Percentiles rank a stretch among this genome's conserved stretches.
Evolutionary conservation across 2,888 invertebrate species (phyloP).

Genomic region (Leptinotarsa tumamoca): DNA sequence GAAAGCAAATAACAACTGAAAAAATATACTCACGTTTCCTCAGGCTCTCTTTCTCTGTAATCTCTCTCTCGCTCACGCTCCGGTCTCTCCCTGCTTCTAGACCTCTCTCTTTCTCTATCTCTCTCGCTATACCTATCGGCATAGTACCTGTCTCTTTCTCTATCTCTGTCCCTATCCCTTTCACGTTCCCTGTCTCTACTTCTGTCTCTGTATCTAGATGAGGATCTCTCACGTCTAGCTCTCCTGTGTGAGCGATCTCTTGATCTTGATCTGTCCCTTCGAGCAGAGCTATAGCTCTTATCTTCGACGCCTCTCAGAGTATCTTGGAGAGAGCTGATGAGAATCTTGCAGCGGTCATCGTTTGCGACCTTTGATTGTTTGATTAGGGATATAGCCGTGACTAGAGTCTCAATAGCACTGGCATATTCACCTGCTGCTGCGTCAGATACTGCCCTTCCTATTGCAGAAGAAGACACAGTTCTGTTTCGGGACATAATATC

Average conservation of each 20-base stretch:
- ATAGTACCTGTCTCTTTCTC: slow-evolving; percentile 69
- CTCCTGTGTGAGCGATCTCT: slow-evolving; percentile 64
- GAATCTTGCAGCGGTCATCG: slow-evolving; percentile 97
- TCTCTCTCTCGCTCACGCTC: slow-evolving; percentile 77
- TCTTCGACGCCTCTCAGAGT: slow-evolving; percentile 97
- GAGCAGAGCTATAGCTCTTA: slow-evolving; percentile 89
- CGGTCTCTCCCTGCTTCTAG: slow-evolving; percentile 72
- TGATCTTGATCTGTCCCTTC: slow-evolving; percentile 72
- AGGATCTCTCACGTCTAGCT: slow-evolving; percentile 63
- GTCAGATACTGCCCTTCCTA: slow-evolving; percentile 94
- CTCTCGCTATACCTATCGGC: slow-evolving; percentile 75
- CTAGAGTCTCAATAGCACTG: slow-evolving; percentile 97
- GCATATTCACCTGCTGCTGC: slow-evolving; percentile 98
- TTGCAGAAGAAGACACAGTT: slow-evolving; percentile 97
- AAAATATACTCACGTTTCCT: slow-evolving; percentile 75
- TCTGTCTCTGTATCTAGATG: slow-evolving; percentile 69
- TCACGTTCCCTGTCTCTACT: slow-evolving; percentile 70
- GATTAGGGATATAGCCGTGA: slow-evolving; percentile 98
- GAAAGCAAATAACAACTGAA: too few species aligned
- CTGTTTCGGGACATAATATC: slow-evolving; percentile 98
- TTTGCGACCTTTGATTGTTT: slow-evolving; percentile 93
- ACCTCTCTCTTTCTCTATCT: slow-evolving; percentile 69
- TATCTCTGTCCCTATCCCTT: slow-evolving; percentile 70
- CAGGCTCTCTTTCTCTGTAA: slow-evolving; percentile 81
- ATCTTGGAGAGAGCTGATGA: slow-evolving; percentile 92